Percentiles rank a stretch among this genome's conserved stretches.
These are phyloP conservation scores for Centrocercus urophasianus DNA, from an alignment of 2,113 vertebrate genomes.

Conservation along the genomic window DNA sequence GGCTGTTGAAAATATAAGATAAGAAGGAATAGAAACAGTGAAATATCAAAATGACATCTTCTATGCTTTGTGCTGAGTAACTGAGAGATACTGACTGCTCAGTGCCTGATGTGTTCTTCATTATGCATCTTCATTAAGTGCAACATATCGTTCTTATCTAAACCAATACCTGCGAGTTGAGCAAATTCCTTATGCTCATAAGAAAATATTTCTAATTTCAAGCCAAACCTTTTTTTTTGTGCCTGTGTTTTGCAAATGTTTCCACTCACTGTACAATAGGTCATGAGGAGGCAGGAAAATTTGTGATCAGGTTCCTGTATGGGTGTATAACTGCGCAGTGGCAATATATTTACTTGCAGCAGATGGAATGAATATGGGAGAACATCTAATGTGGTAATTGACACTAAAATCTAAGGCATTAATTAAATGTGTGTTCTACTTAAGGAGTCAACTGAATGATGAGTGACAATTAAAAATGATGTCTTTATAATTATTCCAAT, in stretches of 20 bases:
- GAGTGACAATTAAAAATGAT: conserved; percentile 69
- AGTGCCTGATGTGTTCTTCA: neutral
- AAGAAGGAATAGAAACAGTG: neutral
- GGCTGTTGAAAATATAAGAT: neutral
- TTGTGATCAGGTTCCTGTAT: conserved; percentile 19
- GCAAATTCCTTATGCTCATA: neutral
- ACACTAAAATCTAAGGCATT: conserved; percentile 57
- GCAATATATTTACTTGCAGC: conserved; percentile 63
- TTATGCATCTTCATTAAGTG: neutral
- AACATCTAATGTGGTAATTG: conserved; percentile 60
- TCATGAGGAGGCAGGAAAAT: conserved; percentile 26
- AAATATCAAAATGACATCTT: neutral
- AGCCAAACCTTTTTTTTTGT: neutral
- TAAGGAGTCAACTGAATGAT: conserved; percentile 53
- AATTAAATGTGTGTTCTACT: conserved; percentile 70
- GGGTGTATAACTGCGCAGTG: conserved; percentile 11
- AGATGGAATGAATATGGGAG: conserved; percentile 65
- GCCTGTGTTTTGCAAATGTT: conserved; percentile 14
- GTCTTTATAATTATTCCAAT: conserved; percentile 69
- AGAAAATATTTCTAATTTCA: conserved; percentile 19
- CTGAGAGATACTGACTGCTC: neutral
- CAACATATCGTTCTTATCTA: neutral
- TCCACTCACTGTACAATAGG: neutral
- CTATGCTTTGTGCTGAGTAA: neutral
- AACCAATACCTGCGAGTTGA: neutral